These are phyloP conservation scores for Schizotus pectinicornis DNA, from an alignment of 2,888 invertebrate species.

Conservation along the genomic window DNA sequence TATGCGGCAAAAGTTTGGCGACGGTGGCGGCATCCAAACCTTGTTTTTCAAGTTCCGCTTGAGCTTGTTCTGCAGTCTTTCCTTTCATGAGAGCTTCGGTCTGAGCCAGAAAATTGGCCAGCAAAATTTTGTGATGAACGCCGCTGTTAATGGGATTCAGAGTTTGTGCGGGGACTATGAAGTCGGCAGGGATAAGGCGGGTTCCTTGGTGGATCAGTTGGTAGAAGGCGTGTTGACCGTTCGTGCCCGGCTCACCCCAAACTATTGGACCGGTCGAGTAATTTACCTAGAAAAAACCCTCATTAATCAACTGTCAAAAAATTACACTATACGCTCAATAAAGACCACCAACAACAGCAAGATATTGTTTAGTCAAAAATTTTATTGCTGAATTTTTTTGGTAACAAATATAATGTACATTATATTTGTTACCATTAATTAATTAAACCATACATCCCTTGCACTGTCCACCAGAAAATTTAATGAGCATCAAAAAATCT, in stretches of 20 bases:
- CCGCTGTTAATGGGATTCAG: conserved; percentile 86
- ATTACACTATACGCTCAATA: no score
- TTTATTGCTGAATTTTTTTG: no score
- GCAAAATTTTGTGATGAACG: conserved; percentile 90
- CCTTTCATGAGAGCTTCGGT: conserved; percentile 95
- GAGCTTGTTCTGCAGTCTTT: conserved; percentile 65
- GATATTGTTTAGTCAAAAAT: no score
- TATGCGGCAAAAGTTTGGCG: conserved; percentile 88
- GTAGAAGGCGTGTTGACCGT: conserved; percentile 99
- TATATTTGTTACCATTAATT: no score
- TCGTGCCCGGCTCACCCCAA: conserved; percentile 99
- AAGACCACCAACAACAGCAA: no score
- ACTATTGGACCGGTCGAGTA: conserved; percentile 81
- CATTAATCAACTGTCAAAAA: no score
- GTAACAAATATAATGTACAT: no score
- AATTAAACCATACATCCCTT: no score
- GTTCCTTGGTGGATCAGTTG: conserved; percentile 94
- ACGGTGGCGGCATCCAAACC: conserved; percentile 78
- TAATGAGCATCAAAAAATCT: no score
- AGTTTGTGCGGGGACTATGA: conserved; percentile 90
- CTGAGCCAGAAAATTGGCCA: conserved; percentile 98
- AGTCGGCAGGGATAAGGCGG: conserved; percentile 93
- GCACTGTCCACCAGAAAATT: no score
- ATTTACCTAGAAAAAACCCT: conserved; percentile 52
- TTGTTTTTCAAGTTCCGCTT: conserved; percentile 78